Conservation (phyloP, 2,113 vertebrate genomes). For the Dascyllus trimaculatus region DNA sequence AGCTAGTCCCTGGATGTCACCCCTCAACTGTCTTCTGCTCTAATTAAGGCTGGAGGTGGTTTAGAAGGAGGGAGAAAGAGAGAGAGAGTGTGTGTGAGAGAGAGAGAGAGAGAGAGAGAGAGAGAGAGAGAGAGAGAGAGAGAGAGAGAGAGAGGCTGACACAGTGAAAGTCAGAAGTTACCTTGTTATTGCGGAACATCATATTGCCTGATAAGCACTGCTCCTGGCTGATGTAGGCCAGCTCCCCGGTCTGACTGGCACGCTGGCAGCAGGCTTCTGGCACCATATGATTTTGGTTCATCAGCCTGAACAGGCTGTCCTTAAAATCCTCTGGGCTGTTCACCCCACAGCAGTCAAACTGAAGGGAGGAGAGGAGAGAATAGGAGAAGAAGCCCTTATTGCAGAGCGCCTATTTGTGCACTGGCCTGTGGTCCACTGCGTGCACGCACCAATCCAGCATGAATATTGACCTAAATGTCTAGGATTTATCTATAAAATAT, state of each 20-base stretch:
- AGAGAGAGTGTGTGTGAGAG: not conserved
- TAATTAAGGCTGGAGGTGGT: slow-evolving; percentile 73
- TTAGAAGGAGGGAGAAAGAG: slow-evolving; percentile 42
- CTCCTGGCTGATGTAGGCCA: slow-evolving; percentile 82
- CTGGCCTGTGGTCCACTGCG: slow-evolving; percentile 54
- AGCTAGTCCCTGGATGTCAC: slow-evolving; percentile 64
- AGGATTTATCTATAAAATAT: slow-evolving; percentile 61
- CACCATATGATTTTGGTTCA: slow-evolving; percentile 76
- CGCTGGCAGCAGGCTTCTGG: slow-evolving; percentile 93
- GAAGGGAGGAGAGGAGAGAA: slow-evolving; percentile 47
- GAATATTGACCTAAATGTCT: slow-evolving; percentile 74
- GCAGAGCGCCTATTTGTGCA: slow-evolving; percentile 55
- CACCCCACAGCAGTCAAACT: slow-evolving; percentile 98
- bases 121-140: not conserved
- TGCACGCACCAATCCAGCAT: slow-evolving; percentile 52
- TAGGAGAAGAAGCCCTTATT: slow-evolving; percentile 40
- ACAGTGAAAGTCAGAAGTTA: slow-evolving; percentile 73
- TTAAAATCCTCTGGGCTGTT: slow-evolving; percentile 94
- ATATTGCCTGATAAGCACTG: slow-evolving; percentile 88
- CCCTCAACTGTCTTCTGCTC: slow-evolving; percentile 62
- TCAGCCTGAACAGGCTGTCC: slow-evolving; percentile 82
- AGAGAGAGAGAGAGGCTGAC: slow-evolving; percentile 7
- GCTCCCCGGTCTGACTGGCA: slow-evolving; percentile 83
- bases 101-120: slow-evolving; percentile 7
- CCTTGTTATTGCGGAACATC: slow-evolving; percentile 92